A percentile compares a stretch with the other conserved stretches of the same genome.
These are phyloP conservation scores for Saxidomus purpurata DNA, from an alignment of 1,140 invertebrate species.

Conservation along the genomic window DNA sequence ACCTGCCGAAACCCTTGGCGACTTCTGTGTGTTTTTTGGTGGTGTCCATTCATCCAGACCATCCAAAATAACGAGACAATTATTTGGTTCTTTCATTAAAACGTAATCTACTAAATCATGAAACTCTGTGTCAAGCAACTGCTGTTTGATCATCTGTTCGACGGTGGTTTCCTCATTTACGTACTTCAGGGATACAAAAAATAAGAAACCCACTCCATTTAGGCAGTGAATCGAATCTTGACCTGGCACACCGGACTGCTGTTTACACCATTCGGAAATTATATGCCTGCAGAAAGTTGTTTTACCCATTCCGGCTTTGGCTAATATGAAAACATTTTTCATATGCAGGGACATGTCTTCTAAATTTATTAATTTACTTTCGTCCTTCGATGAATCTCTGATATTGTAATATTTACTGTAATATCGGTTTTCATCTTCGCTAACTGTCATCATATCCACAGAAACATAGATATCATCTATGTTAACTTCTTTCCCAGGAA, in stretches of 20 bases:
- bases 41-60: conserved; percentile 8
- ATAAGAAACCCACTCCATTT: not conserved
- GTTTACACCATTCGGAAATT: not conserved
- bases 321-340: not conserved
- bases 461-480: no score
- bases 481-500: no score
- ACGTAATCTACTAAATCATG: not conserved
- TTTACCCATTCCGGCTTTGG: not conserved
- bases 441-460: no score
- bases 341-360: no score
- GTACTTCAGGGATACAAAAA: not conserved
- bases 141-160: not conserved
- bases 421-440: no score
- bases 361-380: no score
- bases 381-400: not conserved
- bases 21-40: not conserved
- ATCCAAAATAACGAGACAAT: not conserved
- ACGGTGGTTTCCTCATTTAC: not conserved
- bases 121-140: not conserved
- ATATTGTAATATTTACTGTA: no score
- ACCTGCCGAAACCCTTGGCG: not conserved
- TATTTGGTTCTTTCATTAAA: not conserved
- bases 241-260: not conserved
- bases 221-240: not conserved
- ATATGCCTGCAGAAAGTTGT: not conserved